phyloP scores from a whole-genome alignment of 2,797 vertebrate species.

The Euthynnus affinis region DNA sequence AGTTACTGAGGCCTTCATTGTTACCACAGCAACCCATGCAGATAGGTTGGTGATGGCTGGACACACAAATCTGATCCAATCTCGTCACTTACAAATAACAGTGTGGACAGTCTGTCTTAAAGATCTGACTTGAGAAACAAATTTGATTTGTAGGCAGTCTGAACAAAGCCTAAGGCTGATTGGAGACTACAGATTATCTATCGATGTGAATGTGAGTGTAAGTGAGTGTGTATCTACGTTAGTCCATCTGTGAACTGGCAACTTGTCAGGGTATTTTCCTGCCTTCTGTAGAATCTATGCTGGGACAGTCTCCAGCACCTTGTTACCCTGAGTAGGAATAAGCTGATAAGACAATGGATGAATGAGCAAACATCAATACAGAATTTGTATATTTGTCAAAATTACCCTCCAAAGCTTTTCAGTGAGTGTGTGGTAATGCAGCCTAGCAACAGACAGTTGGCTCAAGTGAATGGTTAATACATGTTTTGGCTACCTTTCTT shows the following conservation, averaged over 20 bases:
- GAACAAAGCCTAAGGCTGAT: conserved; percentile 16
- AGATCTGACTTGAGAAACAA: no score
- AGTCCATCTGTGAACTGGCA: conserved; percentile 62
- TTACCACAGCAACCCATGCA: no score
- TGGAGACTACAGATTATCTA: conserved; percentile 38
- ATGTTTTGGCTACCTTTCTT: conserved; percentile 48
- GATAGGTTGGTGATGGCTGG: no score
- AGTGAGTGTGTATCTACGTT: conserved; percentile 37
- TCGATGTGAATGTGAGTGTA: conserved; percentile 33
- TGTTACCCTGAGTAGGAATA: conserved; percentile 57
- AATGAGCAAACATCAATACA: conserved; percentile 52
- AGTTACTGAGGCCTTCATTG: no score
- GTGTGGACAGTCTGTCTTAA: no score
- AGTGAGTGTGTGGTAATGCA: conserved; percentile 66
- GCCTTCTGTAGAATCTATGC: conserved; percentile 48
- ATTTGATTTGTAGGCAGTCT: no score
- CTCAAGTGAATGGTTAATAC: conserved; percentile 56
- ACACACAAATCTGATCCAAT: no score
- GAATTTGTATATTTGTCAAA: conserved; percentile 57
- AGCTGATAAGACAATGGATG: conserved; percentile 48
- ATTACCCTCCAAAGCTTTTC: conserved; percentile 49
- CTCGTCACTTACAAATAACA: no score
- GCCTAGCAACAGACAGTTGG: conserved; percentile 72
- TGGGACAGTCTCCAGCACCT: conserved; percentile 55
- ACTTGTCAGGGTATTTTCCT: conserved; percentile 56